These are phyloP conservation scores for Chelonus insularis DNA, from an alignment of 1,140 invertebrate genomes.

Conservation along the genomic window DNA sequence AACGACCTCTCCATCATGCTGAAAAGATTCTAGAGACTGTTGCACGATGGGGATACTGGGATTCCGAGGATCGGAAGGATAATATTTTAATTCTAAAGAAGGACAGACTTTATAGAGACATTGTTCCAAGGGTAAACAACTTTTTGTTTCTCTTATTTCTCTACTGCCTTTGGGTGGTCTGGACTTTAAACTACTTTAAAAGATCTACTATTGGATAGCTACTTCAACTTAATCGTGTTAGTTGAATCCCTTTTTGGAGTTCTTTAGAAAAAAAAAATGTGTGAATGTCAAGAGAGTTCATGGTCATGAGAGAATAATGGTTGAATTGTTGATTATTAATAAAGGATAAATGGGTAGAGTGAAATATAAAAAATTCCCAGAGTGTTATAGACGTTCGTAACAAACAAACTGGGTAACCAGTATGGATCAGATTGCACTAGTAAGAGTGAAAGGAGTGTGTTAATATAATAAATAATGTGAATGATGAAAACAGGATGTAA, in stretches of 20 bases:
- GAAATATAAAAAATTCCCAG: neutral
- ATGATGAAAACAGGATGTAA: slow-evolving; percentile 48
- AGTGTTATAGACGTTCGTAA: neutral
- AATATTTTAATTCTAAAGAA: slow-evolving; percentile 75
- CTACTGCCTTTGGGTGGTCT: no score
- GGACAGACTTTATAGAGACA: slow-evolving; percentile 60
- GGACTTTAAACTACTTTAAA: no score
- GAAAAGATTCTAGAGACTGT: slow-evolving; percentile 74
- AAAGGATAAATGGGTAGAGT: neutral
- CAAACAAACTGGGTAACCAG: slow-evolving; percentile 21
- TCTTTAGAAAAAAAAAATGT: neutral
- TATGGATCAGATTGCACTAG: slow-evolving; percentile 40
- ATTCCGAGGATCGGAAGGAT: slow-evolving; percentile 76
- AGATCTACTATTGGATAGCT: no score
- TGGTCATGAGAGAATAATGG: neutral
- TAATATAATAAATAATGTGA: neutral
- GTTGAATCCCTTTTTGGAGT: slow-evolving; percentile 2
- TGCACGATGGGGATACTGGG: slow-evolving; percentile 83
- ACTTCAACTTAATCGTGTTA: neutral
- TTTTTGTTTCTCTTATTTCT: neutral
- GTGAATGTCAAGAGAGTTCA: slow-evolving; percentile 5
- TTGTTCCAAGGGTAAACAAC: slow-evolving; percentile 57
- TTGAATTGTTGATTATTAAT: neutral
- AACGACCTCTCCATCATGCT: slow-evolving; percentile 76
- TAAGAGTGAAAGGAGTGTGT: slow-evolving; percentile 38